phyloP scores from a whole-genome alignment of 2,888 invertebrate genomes.

The Galeopsomyia nigrocyanea region DNA sequence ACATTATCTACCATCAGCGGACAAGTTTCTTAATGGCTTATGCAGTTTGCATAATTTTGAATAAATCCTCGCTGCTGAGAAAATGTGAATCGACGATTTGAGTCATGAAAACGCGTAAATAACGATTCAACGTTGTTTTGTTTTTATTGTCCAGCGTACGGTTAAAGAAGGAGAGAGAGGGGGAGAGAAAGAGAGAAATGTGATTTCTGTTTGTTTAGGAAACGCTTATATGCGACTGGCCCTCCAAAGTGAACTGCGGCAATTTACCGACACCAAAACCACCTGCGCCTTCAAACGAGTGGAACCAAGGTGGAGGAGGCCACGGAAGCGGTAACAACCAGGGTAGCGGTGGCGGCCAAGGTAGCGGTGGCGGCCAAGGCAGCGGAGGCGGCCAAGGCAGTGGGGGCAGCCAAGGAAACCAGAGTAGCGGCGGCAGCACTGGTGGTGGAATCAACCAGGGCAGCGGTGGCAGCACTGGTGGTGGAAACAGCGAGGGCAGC shows the following conservation, averaged over 20 bases:
- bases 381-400: conserved; percentile 57
- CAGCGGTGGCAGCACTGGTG: background rate
- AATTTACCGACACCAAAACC: background rate
- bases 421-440: conserved; percentile 25
- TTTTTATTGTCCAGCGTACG: background rate
- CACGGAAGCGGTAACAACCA: conserved; percentile 25
- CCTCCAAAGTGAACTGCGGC: conserved; percentile 73
- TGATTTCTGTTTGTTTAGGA: conserved; percentile 68
- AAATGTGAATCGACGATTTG: conserved; percentile 4
- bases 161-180: background rate
- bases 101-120: too few relatives aligned
- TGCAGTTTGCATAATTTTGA: conserved; percentile 6
- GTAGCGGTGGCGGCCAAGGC: conserved; percentile 54
- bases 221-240: conserved; percentile 77
- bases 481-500: conserved; percentile 7
- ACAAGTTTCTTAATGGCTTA: background rate
- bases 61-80: background rate
- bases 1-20: background rate
- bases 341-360: too few relatives aligned
- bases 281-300: background rate
- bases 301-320: conserved; percentile 13
- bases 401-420: conserved; percentile 51
- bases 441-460: background rate
- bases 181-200: background rate
- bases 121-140: too few relatives aligned